Percentiles rank a stretch among this genome's conserved stretches.
Evolutionary conservation across 1,140 invertebrate genomes (phyloP).

Genomic region (Helicoverpa zea): DNA sequence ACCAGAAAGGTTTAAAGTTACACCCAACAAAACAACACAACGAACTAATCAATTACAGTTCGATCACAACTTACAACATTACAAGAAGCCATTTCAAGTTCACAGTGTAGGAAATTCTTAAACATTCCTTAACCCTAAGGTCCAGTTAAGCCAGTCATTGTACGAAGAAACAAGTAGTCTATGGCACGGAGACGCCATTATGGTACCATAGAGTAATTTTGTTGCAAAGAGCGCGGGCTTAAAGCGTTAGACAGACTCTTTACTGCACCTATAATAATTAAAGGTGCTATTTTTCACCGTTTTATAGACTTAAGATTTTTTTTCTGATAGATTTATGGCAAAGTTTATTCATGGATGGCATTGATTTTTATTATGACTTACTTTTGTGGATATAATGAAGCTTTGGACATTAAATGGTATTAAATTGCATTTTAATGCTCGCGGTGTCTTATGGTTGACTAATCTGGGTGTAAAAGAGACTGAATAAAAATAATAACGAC

Average conservation of each 20-base stretch:
- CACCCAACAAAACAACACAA: background rate
- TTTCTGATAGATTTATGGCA: background rate
- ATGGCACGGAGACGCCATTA: conserved; percentile 31
- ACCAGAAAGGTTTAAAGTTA: conserved; percentile 25
- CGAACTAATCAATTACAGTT: conserved; percentile 40
- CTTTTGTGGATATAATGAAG: background rate
- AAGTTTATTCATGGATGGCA: background rate
- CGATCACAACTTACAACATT: conserved; percentile 18
- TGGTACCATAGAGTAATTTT: conserved; percentile 31
- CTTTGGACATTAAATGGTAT: background rate
- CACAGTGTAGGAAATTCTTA: conserved; percentile 40
- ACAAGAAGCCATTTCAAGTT: conserved; percentile 43
- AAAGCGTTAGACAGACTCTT: conserved; percentile 29
- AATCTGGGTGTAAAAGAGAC: background rate
- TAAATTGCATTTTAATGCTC: background rate
- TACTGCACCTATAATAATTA: conserved; percentile 42
- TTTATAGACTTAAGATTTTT: conserved; percentile 15
- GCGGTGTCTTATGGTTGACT: background rate
- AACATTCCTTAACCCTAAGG: conserved; percentile 65
- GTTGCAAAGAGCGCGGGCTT: conserved; percentile 10
- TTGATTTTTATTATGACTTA: conserved; percentile 6
- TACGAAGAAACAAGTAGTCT: conserved; percentile 61
- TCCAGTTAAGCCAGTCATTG: conserved; percentile 73
- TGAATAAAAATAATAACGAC: no score
- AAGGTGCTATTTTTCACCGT: conserved; percentile 37